Evolutionary conservation across 2,113 vertebrate genomes (phyloP), one percentile per base, ranked within the genome.

Genomic region (Peromyscus leucopus): DNA sequence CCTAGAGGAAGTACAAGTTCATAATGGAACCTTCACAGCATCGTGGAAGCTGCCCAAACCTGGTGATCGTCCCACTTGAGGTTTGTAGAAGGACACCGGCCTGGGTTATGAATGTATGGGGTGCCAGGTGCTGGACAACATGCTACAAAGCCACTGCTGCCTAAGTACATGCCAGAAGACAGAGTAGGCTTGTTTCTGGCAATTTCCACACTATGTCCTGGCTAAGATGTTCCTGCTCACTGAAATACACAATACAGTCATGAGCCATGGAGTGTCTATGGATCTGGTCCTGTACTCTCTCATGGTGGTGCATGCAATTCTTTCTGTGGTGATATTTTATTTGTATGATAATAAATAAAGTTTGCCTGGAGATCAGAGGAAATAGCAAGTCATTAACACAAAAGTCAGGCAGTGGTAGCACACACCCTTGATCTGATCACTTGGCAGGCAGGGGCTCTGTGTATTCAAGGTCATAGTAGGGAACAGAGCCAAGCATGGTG

Each of bases 151-250:
- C 46, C 16, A 21, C 48, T 46, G 57, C 71, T 26, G 26, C 24
- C 46, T 80, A 65, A 93, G 31, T 74, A 31, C 63, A 39, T 86
- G 42, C 63, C 7, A 6, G 59, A 82, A 92, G n/a, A 48, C 51
- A 92, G 24, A 94, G 17, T n/a, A 31, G 82, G n/a, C 55, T n/a
- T 91, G 8, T 65, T 88, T 88, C n/a, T 88, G 46, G n/a, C 76
- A 55, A 59, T 89, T 89, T 84, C 48, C 39, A 51, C 59, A 39
- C 17, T 42, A 84, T 80, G 39, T 28, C 55, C 78, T 83, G 59
- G 46, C 26, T 48, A 74, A n/a, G 59, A 82, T 36, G 71, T 67
- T 82, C 67, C 26, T 39, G 48, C 39, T 71, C 63, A 42, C 46
- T 69, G 75, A 89, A 74, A 82, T 83, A 24, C 67, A 82, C 57